Evolutionary conservation across 2,797 vertebrate genomes (phyloP), one percentile per base, ranked within the genome.

Genomic region (Fundulus diaphanus): DNA sequence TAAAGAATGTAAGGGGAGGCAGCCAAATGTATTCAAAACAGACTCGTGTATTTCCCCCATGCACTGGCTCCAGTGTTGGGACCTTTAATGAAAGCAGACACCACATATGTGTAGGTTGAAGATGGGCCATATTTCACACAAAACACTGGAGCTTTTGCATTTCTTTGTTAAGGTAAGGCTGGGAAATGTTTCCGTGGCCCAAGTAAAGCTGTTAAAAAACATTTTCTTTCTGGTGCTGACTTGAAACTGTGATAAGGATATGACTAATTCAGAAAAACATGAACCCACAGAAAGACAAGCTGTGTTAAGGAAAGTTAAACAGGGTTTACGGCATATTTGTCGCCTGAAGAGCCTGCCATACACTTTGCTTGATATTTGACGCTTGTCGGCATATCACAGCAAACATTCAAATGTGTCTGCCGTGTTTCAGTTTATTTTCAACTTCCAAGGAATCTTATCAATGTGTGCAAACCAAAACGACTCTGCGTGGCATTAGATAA

Each of bases 51-150:
- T 77, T 86, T 86, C 77, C 82, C 80, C 67, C 1, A 3, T 79
- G 74, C 76, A 29, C 74, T 80, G 37, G 78, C 72, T 78, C 59
- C 61, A 56, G 40, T n/a, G 37, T 51, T 33, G 5, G 52, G 80
- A 70, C 82, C 86, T 90, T 87, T 88, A 80, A 90, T 90, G 74
- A 82, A 74, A 48, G 29, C 48, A 77, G 72, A 82, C 57, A 24
- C 8, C 12, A 1, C 2, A 52, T 79, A 76, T 69, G 83, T 54
- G 84, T 86, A 80, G 83, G 87, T 82, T 85, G 85, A 27, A 74
- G 18, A 72, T 75, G 72, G 68, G 56, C 44, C 24, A 37, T 20
- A 20, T 73, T 63, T 81, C 52, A 72, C 42, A 69, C 71, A 78
- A 81, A 91, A 84, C 72, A 70, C 72, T 7, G 48, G 40, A 83